Evolutionary conservation across 2,113 vertebrate genomes (phyloP).

Genomic region (Redunca redunca): DNA sequence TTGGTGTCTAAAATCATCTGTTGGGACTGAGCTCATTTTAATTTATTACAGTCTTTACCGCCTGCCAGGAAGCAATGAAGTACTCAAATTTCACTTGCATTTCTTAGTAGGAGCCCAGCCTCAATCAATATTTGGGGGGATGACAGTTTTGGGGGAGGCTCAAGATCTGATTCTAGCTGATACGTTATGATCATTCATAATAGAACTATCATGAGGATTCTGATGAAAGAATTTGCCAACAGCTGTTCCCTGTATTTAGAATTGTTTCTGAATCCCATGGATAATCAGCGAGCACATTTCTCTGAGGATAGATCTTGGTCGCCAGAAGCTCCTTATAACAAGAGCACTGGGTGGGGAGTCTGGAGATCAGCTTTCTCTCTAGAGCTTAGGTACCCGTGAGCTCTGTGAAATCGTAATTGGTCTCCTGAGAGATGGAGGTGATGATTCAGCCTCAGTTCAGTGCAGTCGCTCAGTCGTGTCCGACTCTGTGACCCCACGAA

Average conservation of each 20-base stretch:
- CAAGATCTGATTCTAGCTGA: neutral
- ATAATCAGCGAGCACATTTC: neutral
- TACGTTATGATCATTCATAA: neutral
- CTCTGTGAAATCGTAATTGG: neutral
- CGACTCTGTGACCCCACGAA: no score
- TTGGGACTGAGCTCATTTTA: constrained; percentile 41
- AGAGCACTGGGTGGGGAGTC: neutral
- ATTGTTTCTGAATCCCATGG: neutral
- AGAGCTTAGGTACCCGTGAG: neutral
- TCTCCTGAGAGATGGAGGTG: neutral
- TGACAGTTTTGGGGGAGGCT: constrained; percentile 6
- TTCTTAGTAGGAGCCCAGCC: constrained; percentile 43
- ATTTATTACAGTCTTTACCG: constrained; percentile 55
- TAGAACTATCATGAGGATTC: neutral
- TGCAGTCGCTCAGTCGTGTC: fast-evolving
- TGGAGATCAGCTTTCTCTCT: neutral
- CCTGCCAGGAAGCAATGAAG: constrained; percentile 52
- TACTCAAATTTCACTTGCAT: constrained; percentile 32
- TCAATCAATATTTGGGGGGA: constrained; percentile 33
- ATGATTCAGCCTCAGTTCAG: no score
- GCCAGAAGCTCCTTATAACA: neutral
- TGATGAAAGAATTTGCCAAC: neutral
- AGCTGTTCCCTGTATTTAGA: neutral
- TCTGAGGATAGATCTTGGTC: neutral
- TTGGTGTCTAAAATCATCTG: constrained; percentile 45